Evolutionary conservation across 2,113 vertebrate genomes (phyloP).

Genomic region (Ibidorhyncha struthersii): DNA sequence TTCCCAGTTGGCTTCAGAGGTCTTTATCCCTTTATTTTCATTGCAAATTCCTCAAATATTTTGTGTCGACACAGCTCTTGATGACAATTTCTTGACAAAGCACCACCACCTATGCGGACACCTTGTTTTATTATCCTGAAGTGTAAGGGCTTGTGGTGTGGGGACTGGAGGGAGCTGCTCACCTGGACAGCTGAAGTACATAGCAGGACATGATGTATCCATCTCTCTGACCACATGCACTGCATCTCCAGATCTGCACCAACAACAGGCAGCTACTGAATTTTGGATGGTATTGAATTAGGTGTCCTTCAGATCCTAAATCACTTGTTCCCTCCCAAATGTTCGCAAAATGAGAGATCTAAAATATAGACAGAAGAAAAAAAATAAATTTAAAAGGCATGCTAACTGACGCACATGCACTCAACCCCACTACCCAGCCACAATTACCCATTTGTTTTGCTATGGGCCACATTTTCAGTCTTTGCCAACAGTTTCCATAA

Average conservation of each 20-base stretch:
- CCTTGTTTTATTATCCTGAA: background rate
- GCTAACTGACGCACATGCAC: background rate
- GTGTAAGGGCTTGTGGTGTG: background rate
- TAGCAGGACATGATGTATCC: no score
- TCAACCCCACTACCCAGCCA: background rate
- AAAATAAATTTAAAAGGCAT: background rate
- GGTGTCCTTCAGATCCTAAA: background rate
- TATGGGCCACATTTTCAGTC: background rate
- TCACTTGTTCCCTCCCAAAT: background rate
- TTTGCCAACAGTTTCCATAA: slow-evolving; percentile 3
- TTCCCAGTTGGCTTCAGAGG: background rate
- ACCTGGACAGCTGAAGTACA: background rate
- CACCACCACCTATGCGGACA: rapidly evolving
- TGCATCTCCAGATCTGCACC: background rate
- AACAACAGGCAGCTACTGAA: background rate
- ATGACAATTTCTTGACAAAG: background rate
- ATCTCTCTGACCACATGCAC: background rate
- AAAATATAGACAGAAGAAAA: background rate
- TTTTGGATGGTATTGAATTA: background rate
- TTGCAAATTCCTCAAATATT: background rate
- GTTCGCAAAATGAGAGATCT: background rate
- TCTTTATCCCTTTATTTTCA: background rate
- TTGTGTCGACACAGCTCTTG: background rate
- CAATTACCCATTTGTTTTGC: background rate
- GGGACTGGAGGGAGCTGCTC: background rate